A percentile compares a stretch with the other conserved stretches of the same genome.
These are phyloP conservation scores for Perizoma flavofasciatum DNA, from an alignment of 2,888 invertebrate species.

Conservation along the genomic window DNA sequence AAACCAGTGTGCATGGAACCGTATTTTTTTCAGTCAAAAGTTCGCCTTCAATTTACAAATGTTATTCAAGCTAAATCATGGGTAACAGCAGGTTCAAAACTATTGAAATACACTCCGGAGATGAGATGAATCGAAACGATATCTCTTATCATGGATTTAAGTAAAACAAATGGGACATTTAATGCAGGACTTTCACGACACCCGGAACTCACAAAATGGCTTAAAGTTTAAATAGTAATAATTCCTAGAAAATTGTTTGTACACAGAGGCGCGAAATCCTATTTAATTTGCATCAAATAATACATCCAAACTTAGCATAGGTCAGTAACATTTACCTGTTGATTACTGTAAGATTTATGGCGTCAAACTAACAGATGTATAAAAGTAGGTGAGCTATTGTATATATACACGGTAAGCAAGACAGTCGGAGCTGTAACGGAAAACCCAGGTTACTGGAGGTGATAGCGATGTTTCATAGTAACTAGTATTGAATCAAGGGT, in stretches of 20 bases:
- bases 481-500: slow-evolving; percentile 17
- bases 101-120: slow-evolving; percentile 60
- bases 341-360: slow-evolving; percentile 29
- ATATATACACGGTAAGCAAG: slow-evolving; percentile 18
- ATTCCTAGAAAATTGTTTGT: too few species aligned
- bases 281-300: too few species aligned
- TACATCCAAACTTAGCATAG: slow-evolving; percentile 30
- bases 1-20: too few species aligned
- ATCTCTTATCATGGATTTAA: slow-evolving; percentile 59
- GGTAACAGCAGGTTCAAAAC: slow-evolving; percentile 35
- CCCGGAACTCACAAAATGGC: slow-evolving; percentile 45
- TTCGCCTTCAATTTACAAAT: neutral
- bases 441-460: slow-evolving; percentile 30
- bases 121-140: slow-evolving; percentile 67
- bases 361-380: slow-evolving; percentile 17
- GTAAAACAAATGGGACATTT: slow-evolving; percentile 68
- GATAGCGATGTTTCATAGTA: slow-evolving; percentile 18
- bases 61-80: neutral
- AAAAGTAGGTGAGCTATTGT: slow-evolving; percentile 15
- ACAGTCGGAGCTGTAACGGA: slow-evolving; percentile 23
- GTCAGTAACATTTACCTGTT: slow-evolving; percentile 37
- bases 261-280: too few species aligned
- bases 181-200: slow-evolving; percentile 54
- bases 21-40: too few species aligned
- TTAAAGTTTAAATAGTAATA: neutral